These are phyloP conservation scores for Pantherophis vulpinus DNA, from an alignment of 2,797 vertebrate species.

Conservation along the genomic window DNA sequence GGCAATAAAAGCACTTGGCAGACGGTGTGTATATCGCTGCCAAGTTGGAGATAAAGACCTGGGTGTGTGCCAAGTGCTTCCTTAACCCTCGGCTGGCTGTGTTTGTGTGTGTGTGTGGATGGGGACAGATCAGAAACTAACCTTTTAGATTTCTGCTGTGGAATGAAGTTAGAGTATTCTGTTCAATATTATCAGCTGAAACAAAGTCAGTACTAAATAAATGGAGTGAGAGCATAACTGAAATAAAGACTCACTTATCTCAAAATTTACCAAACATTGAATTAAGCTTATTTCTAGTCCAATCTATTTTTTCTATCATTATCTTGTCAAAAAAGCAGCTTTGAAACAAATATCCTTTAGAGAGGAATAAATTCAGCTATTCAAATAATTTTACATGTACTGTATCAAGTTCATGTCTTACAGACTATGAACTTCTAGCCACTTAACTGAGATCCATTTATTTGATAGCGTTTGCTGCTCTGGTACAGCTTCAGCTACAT, in stretches of 20 bases:
- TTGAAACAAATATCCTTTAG: not conserved
- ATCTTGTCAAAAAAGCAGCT: not conserved
- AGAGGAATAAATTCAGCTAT: not conserved
- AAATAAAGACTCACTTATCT: not conserved
- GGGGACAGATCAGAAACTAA: too few relatives aligned
- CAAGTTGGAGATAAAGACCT: too few relatives aligned
- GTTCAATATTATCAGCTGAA: not conserved
- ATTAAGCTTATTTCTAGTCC: not conserved
- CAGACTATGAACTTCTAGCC: not conserved
- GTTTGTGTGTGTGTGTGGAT: too few relatives aligned
- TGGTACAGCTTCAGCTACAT: not conserved
- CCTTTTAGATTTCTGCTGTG: constrained; percentile 1
- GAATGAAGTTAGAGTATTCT: not conserved
- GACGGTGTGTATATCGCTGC: too few relatives aligned
- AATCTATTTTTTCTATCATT: not conserved
- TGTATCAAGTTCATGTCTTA: not conserved
- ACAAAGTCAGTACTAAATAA: not conserved
- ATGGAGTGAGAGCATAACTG: not conserved
- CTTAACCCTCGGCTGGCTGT: too few relatives aligned
- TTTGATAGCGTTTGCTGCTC: not conserved
- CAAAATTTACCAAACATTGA: not conserved
- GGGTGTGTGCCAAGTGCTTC: too few relatives aligned
- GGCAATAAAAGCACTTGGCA: too few relatives aligned
- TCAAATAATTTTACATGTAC: not conserved
- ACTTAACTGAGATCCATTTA: not conserved